Percentiles rank a stretch among this genome's conserved stretches.
phyloP scores from a whole-genome alignment of 2,113 vertebrate species.

The Sander vitreus region DNA sequence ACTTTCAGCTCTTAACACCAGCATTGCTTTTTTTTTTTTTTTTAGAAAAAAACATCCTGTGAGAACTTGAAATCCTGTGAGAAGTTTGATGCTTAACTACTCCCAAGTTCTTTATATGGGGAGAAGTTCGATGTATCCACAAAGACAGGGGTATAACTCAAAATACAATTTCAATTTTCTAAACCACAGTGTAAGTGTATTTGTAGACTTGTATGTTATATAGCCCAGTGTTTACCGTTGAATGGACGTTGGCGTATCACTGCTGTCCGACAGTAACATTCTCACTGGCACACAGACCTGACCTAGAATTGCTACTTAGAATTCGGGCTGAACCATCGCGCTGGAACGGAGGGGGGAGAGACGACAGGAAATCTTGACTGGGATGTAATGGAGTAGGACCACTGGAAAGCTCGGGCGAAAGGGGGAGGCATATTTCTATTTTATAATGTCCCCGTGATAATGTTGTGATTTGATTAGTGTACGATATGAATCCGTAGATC shows the following conservation, averaged over 20 bases:
- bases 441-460: conserved; percentile 78
- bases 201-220: background rate
- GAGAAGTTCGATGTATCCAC: conserved; percentile 10
- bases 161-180: no score
- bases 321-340: conserved; percentile 84
- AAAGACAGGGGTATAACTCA: background rate
- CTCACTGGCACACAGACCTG: conserved; percentile 85
- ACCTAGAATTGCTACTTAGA: conserved; percentile 88
- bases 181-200: background rate
- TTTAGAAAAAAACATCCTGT: background rate
- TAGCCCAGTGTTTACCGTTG: conserved; percentile 17
- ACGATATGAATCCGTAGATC: conserved; percentile 43
- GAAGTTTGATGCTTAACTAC: conserved; percentile 17
- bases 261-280: conserved; percentile 70
- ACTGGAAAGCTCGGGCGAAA: conserved; percentile 78
- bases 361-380: conserved; percentile 82
- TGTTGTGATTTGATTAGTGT: conserved; percentile 77
- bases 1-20: background rate
- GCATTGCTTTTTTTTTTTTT: background rate
- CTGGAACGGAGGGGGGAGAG: conserved; percentile 58
- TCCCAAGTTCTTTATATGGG: conserved; percentile 1
- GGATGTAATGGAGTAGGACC: conserved; percentile 84
- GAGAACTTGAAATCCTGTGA: no score
- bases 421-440: conserved; percentile 77
- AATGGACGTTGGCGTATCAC: conserved; percentile 46